phyloP scores from a whole-genome alignment of 2,888 invertebrate species.

The Lycia hirtaria region DNA sequence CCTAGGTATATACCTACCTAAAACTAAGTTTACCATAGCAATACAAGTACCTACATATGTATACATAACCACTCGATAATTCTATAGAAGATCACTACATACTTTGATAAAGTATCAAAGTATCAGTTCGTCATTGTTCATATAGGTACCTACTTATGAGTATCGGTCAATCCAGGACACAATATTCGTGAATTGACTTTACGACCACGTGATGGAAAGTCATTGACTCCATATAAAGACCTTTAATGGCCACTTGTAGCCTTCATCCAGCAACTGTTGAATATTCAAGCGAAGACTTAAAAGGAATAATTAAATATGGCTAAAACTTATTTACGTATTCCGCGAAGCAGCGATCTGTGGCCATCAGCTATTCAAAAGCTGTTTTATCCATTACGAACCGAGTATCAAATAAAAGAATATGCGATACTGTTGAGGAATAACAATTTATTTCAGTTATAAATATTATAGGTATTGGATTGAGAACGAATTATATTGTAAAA shows the following conservation, averaged over 20 bases:
- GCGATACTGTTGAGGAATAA: constrained; percentile 19
- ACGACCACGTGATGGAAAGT: constrained; percentile 40
- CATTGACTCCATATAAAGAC: constrained; percentile 45
- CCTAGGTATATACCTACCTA: no score
- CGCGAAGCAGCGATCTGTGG: constrained; percentile 52
- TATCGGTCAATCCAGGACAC: no score
- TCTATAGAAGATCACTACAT: not conserved
- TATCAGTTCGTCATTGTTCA: no score
- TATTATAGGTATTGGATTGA: not conserved
- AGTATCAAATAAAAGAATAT: constrained; percentile 25
- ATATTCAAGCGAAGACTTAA: constrained; percentile 73
- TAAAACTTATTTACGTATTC: constrained; percentile 80
- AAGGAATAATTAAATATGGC: constrained; percentile 77
- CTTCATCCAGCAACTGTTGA: constrained; percentile 57
- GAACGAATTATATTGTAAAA: no score
- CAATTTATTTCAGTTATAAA: constrained; percentile 10
- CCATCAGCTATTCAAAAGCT: constrained; percentile 75
- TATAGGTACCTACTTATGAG: no score
- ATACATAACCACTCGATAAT: constrained; percentile 1
- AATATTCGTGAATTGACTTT: no score
- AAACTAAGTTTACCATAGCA: constrained; percentile 1
- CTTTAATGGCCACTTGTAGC: constrained; percentile 47
- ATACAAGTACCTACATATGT: not conserved
- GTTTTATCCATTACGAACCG: constrained; percentile 66
- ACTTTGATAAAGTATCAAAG: no score